These are phyloP conservation scores for Leptopterna dolabrata DNA, from an alignment of 2,888 invertebrate species.

Conservation along the genomic window DNA sequence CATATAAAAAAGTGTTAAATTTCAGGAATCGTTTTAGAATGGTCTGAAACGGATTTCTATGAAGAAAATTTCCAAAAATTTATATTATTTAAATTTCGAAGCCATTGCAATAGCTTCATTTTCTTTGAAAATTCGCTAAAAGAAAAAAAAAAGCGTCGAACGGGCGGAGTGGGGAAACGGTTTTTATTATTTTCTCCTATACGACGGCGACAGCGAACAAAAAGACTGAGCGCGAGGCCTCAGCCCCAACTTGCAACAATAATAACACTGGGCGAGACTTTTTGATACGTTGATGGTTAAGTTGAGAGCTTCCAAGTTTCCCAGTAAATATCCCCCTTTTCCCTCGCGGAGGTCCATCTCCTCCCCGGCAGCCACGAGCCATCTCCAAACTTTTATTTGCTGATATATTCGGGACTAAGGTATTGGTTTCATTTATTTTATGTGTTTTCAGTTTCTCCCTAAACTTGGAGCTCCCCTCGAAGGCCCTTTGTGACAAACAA, in stretches of 20 bases:
- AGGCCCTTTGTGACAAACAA: conserved; percentile 36
- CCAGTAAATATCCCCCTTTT: conserved; percentile 30
- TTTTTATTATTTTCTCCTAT: background rate
- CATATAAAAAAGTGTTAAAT: no score
- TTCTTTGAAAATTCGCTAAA: no score
- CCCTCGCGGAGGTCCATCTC: conserved; percentile 10
- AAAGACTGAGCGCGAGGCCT: background rate
- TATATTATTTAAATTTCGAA: no score
- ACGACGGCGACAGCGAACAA: background rate
- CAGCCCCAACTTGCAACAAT: conserved; percentile 30
- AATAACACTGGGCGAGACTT: conserved; percentile 25
- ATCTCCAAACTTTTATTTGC: conserved; percentile 39
- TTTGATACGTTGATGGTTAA: conserved; percentile 42
- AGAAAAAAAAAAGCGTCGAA: background rate
- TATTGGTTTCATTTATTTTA: conserved; percentile 53
- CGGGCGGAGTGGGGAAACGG: background rate
- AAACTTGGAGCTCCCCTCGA: conserved; percentile 5
- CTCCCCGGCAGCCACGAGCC: background rate
- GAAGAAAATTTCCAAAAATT: no score
- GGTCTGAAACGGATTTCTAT: no score
- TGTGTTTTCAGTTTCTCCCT: conserved; percentile 47
- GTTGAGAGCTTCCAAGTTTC: conserved; percentile 31
- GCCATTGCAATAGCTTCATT: no score
- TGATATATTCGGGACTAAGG: conserved; percentile 24
- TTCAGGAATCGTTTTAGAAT: no score